Evolutionary conservation across 92 coral and sea anemone genomes (phyloP), one percentile per base, ranked within the genome.

Genomic region (Metridium senile): DNA sequence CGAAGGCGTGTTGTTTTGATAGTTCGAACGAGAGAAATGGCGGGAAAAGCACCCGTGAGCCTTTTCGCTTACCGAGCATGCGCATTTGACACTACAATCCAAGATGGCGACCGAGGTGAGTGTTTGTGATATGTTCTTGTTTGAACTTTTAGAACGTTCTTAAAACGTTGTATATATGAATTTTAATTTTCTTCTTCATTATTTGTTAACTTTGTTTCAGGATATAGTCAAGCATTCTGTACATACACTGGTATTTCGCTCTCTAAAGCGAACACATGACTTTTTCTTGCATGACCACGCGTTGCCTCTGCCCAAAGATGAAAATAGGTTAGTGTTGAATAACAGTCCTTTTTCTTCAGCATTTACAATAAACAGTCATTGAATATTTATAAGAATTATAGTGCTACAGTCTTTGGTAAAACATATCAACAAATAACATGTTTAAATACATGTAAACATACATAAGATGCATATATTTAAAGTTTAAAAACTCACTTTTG

Each of bases 221-320:
- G 99, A 96, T 77, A 87, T 96, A 57, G 92, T 96, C 21, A 96
- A 96, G 90, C 99, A 92, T 86, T 96, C 99, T 47, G 99, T 96
- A 26, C 99, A 96, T 81, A 96, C 99, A 49, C 89, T 96, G 56
- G 99, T 96, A 74, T 96, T 96, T 87, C 99, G 99, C 49, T 96
- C 99, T 19, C 78, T 96, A 33, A 96, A 96, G 83, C 84, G 99
- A 81, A 96, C 98, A 32, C 99, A 96, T 76, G 99, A 96, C 58
- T 87, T 96, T 93, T 96, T 96, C 78, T 92, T 96, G 53, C 97
- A 93, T 61, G 95, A 96, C 81, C 92, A 89, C 86, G 89, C 97
- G 58, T 75, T 87, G 34, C 96, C 99, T 1, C 63, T 96, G 33
- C 82, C 74, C 46, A 84, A 82, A 74, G 97, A 96, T 66, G 87